Evolutionary conservation across 2,797 vertebrate genomes (phyloP).

Genomic region (Anabas testudineus): DNA sequence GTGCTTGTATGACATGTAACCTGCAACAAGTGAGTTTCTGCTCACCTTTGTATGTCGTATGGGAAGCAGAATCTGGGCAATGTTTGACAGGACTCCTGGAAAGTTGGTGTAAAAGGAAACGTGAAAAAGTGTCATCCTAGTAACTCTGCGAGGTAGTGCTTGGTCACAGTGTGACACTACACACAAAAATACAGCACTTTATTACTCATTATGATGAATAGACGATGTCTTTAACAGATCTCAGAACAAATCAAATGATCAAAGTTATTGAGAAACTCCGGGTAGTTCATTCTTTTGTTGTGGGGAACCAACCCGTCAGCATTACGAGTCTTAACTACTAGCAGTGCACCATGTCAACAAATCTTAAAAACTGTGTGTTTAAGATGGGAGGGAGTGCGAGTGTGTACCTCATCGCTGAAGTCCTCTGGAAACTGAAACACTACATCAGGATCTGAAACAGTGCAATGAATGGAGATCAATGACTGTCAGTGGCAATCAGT

Average conservation of each 20-base stretch:
- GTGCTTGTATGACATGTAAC: not conserved
- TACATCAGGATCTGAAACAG: conserved; percentile 85
- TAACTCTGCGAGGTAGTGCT: not conserved
- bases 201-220: no score
- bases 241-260: no score
- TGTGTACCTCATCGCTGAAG: conserved; percentile 88
- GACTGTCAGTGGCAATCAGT: no score
- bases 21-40: not conserved
- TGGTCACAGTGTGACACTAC: not conserved
- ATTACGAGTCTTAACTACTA: not conserved
- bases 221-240: no score
- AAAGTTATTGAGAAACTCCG: not conserved
- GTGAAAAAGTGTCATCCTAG: not conserved
- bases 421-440: conserved; percentile 89
- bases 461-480: conserved; percentile 1
- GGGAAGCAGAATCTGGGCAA: conserved; percentile 93
- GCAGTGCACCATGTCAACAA: not conserved
- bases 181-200: not conserved
- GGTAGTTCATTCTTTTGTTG: not conserved
- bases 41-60: conserved; percentile 89
- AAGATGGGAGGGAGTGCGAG: not conserved
- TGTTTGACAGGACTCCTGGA: conserved; percentile 85
- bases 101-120: conserved; percentile 4
- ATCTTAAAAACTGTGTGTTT: not conserved
- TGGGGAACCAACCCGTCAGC: not conserved